Evolutionary conservation across 2,888 invertebrate genomes (phyloP).

Genomic region (Leptopilina myrica): DNA sequence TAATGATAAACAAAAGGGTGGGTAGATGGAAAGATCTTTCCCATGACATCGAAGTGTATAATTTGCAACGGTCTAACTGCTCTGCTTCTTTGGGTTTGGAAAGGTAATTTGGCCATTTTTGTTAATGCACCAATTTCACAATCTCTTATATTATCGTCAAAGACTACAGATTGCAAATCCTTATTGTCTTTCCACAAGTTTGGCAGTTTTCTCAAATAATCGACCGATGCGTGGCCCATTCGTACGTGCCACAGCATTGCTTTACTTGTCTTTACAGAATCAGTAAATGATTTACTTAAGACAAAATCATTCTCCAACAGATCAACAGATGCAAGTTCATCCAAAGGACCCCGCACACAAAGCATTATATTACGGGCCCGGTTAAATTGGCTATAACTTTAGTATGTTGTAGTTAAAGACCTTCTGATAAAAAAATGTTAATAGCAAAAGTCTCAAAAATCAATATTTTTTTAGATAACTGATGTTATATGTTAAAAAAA

Average conservation of each 20-base stretch:
- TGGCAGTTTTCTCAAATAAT: slow-evolving; percentile 48
- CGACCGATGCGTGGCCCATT: slow-evolving; percentile 50
- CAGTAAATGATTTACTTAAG: not conserved
- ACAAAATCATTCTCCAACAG: not conserved
- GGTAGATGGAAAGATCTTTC: slow-evolving; percentile 50
- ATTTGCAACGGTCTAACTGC: slow-evolving; percentile 46
- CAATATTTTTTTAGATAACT: too few species aligned
- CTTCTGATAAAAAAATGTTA: too few species aligned
- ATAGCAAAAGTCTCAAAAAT: too few species aligned
- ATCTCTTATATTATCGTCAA: not conserved
- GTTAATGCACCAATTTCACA: not conserved
- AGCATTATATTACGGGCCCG: too few species aligned
- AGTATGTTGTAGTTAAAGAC: too few species aligned
- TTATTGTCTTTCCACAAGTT: slow-evolving; percentile 27
- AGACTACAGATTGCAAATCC: not conserved
- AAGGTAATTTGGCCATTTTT: not conserved
- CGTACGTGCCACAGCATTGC: slow-evolving; percentile 37
- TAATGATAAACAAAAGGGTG: slow-evolving; percentile 52
- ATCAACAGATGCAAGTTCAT: slow-evolving; percentile 1
- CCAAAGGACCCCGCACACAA: not conserved
- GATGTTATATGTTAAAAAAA: too few species aligned
- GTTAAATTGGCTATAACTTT: too few species aligned
- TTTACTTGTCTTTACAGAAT: slow-evolving; percentile 14
- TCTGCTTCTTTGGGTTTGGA: not conserved
- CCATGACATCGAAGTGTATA: slow-evolving; percentile 58